phyloP scores from a whole-genome alignment of 2,797 vertebrate species.

The Sternotherus odoratus region DNA sequence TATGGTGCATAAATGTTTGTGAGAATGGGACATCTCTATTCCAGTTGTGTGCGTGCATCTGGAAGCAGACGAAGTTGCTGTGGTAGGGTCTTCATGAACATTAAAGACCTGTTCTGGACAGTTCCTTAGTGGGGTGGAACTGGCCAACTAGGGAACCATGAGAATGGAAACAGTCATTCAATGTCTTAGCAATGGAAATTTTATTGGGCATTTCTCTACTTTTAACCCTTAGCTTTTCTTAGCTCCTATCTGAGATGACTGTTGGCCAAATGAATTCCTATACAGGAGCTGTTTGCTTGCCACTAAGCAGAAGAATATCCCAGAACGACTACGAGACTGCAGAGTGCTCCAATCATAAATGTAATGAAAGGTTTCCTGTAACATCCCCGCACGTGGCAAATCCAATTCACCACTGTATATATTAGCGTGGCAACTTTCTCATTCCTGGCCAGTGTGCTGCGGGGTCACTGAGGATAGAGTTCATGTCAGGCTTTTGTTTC shows the following conservation, averaged over 20 bases:
- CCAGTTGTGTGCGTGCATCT: background rate
- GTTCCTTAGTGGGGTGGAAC: background rate
- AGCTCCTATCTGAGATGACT: slow-evolving; percentile 47
- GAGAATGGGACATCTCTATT: background rate
- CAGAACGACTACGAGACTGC: slow-evolving; percentile 1
- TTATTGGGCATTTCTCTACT: slow-evolving; percentile 37
- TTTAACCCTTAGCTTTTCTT: slow-evolving; percentile 53
- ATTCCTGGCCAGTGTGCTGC: slow-evolving; percentile 49
- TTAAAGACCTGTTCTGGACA: slow-evolving; percentile 18
- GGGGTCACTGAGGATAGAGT: slow-evolving; percentile 54
- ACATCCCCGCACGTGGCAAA: slow-evolving; percentile 7
- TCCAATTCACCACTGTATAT: slow-evolving; percentile 45
- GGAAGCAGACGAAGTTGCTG: background rate
- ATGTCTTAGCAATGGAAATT: slow-evolving; percentile 37
- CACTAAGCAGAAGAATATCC: slow-evolving; percentile 5
- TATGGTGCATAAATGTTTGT: background rate
- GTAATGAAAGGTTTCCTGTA: slow-evolving; percentile 35
- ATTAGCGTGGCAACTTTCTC: slow-evolving; percentile 45
- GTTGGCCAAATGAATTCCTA: slow-evolving; percentile 53
- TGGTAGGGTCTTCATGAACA: background rate
- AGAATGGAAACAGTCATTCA: background rate
- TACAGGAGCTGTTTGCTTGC: slow-evolving; percentile 1
- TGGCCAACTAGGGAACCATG: slow-evolving; percentile 27
- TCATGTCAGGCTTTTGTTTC: slow-evolving; percentile 68
- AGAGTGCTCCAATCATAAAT: background rate